phyloP scores from a whole-genome alignment of 2,797 vertebrate species.

The Dipus sagitta region DNA sequence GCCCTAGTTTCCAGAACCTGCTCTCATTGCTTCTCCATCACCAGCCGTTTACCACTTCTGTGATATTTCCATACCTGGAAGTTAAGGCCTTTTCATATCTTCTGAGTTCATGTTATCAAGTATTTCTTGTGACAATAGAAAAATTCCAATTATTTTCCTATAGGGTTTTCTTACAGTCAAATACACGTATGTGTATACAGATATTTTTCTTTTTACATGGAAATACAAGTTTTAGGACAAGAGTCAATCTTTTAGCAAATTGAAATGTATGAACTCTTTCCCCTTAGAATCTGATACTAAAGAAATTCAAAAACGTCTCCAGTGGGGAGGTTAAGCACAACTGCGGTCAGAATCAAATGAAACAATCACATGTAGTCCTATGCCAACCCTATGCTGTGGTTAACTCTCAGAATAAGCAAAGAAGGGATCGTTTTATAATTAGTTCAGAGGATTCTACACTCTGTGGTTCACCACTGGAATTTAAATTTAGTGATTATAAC shows the following conservation, averaged over 20 bases:
- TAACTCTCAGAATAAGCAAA: conserved; percentile 60
- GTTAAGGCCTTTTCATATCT: not conserved
- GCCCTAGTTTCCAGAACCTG: not conserved
- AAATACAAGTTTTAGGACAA: conserved; percentile 40
- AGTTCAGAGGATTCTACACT: conserved; percentile 70
- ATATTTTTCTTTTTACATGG: not conserved
- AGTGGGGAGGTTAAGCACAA: not conserved
- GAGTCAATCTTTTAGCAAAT: not conserved
- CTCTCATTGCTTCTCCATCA: not conserved
- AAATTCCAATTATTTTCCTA: not conserved
- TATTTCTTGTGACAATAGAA: not conserved
- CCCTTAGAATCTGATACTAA: not conserved
- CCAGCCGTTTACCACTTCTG: not conserved
- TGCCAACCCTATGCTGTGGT: conserved; percentile 45
- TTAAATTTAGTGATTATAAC: conserved; percentile 79
- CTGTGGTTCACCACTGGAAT: conserved; percentile 72
- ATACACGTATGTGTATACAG: not conserved
- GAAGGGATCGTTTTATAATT: conserved; percentile 78
- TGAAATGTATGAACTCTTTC: not conserved
- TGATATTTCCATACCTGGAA: not conserved
- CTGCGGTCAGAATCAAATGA: not conserved
- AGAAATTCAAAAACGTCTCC: not conserved
- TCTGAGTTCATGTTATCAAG: not conserved
- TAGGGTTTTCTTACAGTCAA: not conserved
- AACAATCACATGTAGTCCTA: conserved; percentile 1